Percentiles rank a stretch among this genome's conserved stretches.
phyloP scores from a whole-genome alignment of 2,797 vertebrate genomes.

The Cheirogaleus major region DNA sequence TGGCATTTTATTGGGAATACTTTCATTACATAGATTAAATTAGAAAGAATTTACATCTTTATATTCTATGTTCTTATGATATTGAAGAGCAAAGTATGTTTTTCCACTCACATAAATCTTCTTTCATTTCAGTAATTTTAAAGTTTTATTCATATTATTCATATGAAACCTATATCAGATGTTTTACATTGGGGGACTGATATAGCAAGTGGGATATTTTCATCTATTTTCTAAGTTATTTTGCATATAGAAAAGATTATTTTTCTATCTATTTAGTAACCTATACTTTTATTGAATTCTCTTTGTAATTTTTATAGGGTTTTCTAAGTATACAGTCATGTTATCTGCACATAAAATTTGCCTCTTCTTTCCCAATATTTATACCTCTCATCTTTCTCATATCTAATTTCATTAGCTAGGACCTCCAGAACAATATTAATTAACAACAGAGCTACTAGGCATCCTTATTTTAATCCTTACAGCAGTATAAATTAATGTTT shows the following conservation, averaged over 20 bases:
- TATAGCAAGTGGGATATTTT: background rate
- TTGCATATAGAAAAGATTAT: background rate
- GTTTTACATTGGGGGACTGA: background rate
- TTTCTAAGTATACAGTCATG: background rate
- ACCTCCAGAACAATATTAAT: background rate
- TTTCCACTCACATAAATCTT: background rate
- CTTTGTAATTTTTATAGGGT: background rate
- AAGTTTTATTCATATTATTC: background rate
- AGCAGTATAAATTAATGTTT: background rate
- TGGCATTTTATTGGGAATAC: background rate
- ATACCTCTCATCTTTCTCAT: background rate
- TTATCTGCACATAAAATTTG: background rate
- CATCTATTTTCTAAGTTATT: background rate
- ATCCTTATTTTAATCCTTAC: background rate
- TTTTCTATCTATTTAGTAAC: background rate
- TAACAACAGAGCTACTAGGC: background rate
- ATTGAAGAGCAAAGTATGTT: background rate
- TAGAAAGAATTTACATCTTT: background rate
- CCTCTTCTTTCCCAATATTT: background rate
- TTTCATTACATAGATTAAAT: background rate
- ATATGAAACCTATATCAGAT: background rate
- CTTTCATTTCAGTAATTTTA: background rate
- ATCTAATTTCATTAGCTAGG: background rate
- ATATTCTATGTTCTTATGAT: background rate
- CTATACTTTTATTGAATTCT: background rate